Evolutionary conservation across 2,888 invertebrate species (phyloP), one percentile per base, ranked within the genome.

Genomic region (Chrysina gloriosa): DNA sequence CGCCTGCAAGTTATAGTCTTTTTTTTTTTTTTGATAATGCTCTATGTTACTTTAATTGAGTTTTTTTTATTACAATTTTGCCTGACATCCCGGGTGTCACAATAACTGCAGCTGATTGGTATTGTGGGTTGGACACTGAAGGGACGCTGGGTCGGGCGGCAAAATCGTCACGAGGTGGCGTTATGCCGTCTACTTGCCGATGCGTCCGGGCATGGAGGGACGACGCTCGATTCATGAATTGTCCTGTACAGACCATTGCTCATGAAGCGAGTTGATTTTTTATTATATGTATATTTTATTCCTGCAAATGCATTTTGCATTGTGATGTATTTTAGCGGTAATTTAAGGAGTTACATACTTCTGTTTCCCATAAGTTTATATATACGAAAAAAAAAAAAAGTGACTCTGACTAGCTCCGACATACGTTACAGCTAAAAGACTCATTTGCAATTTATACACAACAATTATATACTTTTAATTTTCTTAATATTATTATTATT

Each of bases 291-390:
- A 83, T 82, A 82, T 82, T 67, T 89, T 90, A 90, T 90, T 89
- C 88, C 89, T 89, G 89, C 89, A 89, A 88, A 89, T 89, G 89
- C 89, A 89, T 89, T 89, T 90, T 90, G 90, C 90, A 90, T 90
- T 86, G 86, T 87, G 86, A 87, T 86, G 85, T 86, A 84, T 84
- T 84, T 84, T 84, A 84, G 84, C 84, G 79, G 83, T 83, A 84
- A 83, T 83, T 81, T 82, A 82, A 81, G 81, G 80, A 82, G 82
- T 81, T 80, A 74, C 76, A 77, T 82, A 83, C 81, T 82, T 82
- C 82, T 83, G 83, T 83, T 73, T 80, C 74, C 70, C 69, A 70
- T 73, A 74, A 65, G 66, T 69, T 69, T 54, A 56, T 52, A 50
- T 34, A 48, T 48, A 63, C 45, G 65, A 68, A 45, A 69, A 71